A percentile compares a stretch with the other conserved stretches of the same genome.
These are phyloP conservation scores for Silurus lanzhouensis DNA, from an alignment of 2,797 vertebrate genomes.

Conservation along the genomic window DNA sequence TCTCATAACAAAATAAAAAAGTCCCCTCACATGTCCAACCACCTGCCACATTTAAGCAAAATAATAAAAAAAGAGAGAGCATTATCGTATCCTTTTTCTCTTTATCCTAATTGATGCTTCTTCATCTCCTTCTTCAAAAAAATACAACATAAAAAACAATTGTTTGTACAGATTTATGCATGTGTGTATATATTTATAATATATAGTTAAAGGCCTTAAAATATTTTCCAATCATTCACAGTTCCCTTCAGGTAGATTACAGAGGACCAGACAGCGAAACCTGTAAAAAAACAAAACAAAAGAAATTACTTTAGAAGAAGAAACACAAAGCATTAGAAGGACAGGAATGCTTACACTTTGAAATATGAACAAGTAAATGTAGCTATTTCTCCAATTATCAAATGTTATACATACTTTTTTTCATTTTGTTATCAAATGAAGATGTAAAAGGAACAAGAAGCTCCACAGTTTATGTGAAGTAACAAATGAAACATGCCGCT, in stretches of 20 bases:
- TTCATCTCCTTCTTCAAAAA: neutral
- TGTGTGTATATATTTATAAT: conserved; percentile 59
- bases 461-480: neutral
- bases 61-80: conserved; percentile 1
- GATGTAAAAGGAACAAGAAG: neutral
- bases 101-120: conserved; percentile 20
- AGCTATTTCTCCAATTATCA: too few species aligned
- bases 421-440: neutral
- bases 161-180: conserved; percentile 46
- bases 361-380: neutral
- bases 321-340: neutral
- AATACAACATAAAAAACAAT: conserved; percentile 75
- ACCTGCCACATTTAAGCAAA: conserved; percentile 20
- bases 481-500: neutral
- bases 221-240: conserved; percentile 72
- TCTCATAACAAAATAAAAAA: conserved; percentile 42
- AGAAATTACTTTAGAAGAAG: neutral
- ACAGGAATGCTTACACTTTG: neutral
- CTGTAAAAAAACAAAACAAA: conserved; percentile 54
- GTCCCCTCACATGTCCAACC: conserved; percentile 46
- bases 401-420: neutral
- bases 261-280: conserved; percentile 57
- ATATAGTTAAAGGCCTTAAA: conserved; percentile 79
- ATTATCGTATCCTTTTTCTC: neutral
- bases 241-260: conserved; percentile 71